A percentile compares a stretch with the other conserved stretches of the same genome.
Evolutionary conservation across 2,113 vertebrate species (phyloP).

Genomic region (Cyanoderma ruficeps): DNA sequence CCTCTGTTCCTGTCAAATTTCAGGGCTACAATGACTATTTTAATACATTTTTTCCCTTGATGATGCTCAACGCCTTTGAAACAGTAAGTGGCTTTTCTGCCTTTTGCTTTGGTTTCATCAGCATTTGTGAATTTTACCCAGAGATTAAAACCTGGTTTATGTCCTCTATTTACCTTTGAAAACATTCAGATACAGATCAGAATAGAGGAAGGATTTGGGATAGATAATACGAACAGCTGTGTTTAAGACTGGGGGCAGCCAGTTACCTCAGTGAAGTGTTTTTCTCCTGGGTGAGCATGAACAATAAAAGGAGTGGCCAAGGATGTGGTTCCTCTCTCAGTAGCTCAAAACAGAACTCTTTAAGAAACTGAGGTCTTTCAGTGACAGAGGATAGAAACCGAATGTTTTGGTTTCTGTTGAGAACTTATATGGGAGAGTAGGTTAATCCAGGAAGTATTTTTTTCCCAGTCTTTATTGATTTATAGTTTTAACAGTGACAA

Average conservation of each 20-base stretch:
- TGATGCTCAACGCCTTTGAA: constrained; percentile 85
- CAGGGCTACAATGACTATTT: constrained; percentile 78
- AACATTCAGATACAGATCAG: not conserved
- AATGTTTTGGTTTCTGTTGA: not conserved
- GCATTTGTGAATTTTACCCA: not conserved
- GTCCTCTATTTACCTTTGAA: not conserved
- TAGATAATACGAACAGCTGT: not conserved
- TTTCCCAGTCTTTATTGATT: not conserved
- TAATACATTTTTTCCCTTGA: constrained; percentile 77
- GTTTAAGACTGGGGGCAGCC: accelerated
- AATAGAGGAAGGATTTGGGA: not conserved
- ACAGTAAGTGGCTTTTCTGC: constrained; percentile 74
- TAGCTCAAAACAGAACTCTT: not conserved
- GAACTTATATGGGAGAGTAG: not conserved
- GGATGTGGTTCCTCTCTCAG: not conserved
- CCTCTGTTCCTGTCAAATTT: constrained; percentile 76
- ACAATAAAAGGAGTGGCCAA: not conserved
- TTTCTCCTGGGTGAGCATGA: not conserved
- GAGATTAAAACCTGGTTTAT: not conserved
- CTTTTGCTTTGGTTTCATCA: not conserved
- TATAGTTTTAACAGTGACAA: not conserved
- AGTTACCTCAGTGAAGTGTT: not conserved
- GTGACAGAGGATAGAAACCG: not conserved
- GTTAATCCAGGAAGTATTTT: not conserved
- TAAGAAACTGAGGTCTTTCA: not conserved